Percentiles rank a stretch among this genome's conserved stretches.
These are phyloP conservation scores for Hirtodrosophila confusa DNA, from an alignment of 2,888 invertebrate species.

Conservation along the genomic window DNA sequence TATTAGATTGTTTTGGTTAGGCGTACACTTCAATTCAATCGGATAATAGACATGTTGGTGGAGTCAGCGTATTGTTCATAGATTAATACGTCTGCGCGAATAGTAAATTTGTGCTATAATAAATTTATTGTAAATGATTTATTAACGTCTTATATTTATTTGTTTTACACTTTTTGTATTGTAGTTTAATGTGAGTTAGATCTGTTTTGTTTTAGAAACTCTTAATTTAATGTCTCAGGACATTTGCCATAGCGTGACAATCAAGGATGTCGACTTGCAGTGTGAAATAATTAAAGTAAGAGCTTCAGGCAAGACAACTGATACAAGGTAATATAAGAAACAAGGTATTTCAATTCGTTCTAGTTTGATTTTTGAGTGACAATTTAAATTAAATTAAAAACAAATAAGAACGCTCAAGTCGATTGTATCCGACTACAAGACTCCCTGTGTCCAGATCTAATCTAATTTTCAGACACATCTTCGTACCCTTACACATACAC, in stretches of 20 bases:
- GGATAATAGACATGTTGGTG: too few relatives aligned
- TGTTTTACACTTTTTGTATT: slow-evolving; percentile 11
- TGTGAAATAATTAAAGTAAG: not conserved
- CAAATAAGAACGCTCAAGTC: too few relatives aligned
- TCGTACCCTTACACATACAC: too few relatives aligned
- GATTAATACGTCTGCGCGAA: too few relatives aligned
- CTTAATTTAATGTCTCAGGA: not conserved
- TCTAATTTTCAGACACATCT: too few relatives aligned
- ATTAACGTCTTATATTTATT: slow-evolving; percentile 24
- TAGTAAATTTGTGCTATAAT: slow-evolving; percentile 9
- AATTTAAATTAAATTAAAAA: slow-evolving; percentile 36
- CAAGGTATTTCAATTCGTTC: slow-evolving; percentile 2
- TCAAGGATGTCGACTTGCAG: not conserved
- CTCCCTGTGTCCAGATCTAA: too few relatives aligned
- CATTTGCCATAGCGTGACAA: not conserved
- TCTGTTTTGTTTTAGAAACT: slow-evolving; percentile 27
- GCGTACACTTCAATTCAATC: too few relatives aligned
- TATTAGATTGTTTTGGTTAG: too few relatives aligned
- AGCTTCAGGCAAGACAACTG: not conserved
- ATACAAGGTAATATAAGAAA: not conserved
- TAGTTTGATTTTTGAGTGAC: slow-evolving; percentile 34
- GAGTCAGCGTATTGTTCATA: too few relatives aligned
- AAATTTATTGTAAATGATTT: slow-evolving; percentile 33
- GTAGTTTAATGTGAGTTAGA: slow-evolving; percentile 36
- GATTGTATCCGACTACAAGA: too few relatives aligned